Base-by-base conservation (phyloP, 2,888 invertebrate genomes). In the Cataglyphis livida region DNA sequence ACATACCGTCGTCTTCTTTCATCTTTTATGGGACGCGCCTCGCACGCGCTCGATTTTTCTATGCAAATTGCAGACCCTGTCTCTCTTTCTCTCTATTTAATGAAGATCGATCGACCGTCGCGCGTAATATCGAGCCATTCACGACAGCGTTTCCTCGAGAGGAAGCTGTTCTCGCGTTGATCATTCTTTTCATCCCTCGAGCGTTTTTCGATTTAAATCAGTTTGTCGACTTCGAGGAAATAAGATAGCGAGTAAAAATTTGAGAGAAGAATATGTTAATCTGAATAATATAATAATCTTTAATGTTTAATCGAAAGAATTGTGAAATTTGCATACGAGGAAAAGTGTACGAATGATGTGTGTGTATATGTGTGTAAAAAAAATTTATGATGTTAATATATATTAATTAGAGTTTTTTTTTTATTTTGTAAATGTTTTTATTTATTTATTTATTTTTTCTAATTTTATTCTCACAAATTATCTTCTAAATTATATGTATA, bases 41-140 rank as follows among this genome's bases (percentile, higher is more conserved):
- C n/a, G 85, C 59, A 83, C 71, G 64, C 74, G 59, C 41, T 59
- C 75, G 68, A 85, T 88, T 88, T 88, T 79, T 85, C 85, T 84
- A 87, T 85, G 87, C 87, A 87, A 90, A 90, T 88, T 88, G 86
- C 85, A 87, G 75, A 64, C 78, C 68, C 73, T 82, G n/a, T 64
- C 68, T 88, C 79, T 76, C 81, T 73, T 83, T 84, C n/a, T 66
- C 68, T 84, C 82, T 76, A 82, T 73, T 83, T 84, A 85, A 87
- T 74, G 84, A 82, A 78, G 81, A 88, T 90, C 88, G 90, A 90
- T 90, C 70, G 85, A 68, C 76, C 65, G 73, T 66, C 82, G 65
- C 59, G 44, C 71, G 82, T 75, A 74, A 65, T 73, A 78, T 81
- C 54, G 44, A 65, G 28, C 73, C 75, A 61, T 61, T 61, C 71